Evolutionary conservation across 2,888 invertebrate genomes (phyloP), one percentile per base, ranked within the genome.

Genomic region (Hirtodrosophila trivittata): DNA sequence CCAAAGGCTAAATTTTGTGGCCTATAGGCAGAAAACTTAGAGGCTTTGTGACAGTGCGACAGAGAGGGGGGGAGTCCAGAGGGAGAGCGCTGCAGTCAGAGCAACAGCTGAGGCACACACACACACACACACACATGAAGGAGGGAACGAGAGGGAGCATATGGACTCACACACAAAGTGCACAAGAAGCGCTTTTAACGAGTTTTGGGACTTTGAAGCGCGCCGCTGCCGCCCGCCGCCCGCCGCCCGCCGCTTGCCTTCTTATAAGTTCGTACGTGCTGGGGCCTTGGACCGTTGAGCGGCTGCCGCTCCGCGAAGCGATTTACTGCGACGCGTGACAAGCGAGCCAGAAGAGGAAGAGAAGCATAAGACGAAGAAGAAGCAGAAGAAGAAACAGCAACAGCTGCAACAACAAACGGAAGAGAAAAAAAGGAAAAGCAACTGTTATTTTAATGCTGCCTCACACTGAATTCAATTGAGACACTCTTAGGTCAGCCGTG

Each of bases 131-230:
- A 25, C 25, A 25, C 25, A n/a, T n/a, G 52, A 35, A 16, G 7
- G 26, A 5, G 35, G 9, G 46, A 8, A 5, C 4, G 25, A n/a
- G 26, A 1, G 38, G 13, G 3, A 8, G 9, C n/a, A 2, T 10
- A 9, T 9, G n/a, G 8, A 14, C 33, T 25, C 46, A 39, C 43
- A 38, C 30, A 43, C 55, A 63, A 38, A 42, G 59, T 56, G 62
- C 73, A 77, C 49, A 65, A 65, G 62, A 66, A 73, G 41, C 58
- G 57, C 54, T 73, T 77, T 81, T 84, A 84, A 84, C 81, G 77
- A 78, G 78, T 77, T 78, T 77, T 81, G 85, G 78, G 78, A 77
- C 54, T 62, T 46, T 49, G 62, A 21, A 28, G 59, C 42, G 46
- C 9, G 64, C n/a, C 42, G 47, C 50, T 51, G 3, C 3, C 7